Percentiles rank a stretch among this genome's conserved stretches.
These are phyloP conservation scores for Thecophora atra DNA, from an alignment of 2,888 invertebrate species.

Conservation along the genomic window DNA sequence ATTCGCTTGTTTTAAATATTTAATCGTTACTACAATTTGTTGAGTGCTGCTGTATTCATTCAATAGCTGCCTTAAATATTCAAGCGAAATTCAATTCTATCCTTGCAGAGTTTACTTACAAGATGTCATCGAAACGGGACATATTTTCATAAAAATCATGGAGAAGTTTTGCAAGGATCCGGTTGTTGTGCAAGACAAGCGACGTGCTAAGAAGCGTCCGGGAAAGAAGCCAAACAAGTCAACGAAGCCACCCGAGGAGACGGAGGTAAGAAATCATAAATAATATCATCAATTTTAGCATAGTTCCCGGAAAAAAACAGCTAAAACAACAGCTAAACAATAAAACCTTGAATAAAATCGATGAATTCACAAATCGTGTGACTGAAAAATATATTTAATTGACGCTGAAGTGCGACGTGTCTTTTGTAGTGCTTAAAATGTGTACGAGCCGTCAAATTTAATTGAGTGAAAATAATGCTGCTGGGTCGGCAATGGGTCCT, in stretches of 20 bases:
- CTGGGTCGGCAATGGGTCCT: constrained; percentile 15
- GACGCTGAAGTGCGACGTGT: constrained; percentile 50
- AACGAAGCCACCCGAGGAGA: constrained; percentile 63
- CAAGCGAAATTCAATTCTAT: constrained; percentile 3
- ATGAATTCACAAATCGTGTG: no score
- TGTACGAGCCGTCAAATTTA: constrained; percentile 63
- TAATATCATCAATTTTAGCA: not conserved
- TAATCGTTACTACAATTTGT: no score
- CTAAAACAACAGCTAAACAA: no score
- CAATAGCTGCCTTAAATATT: no score
- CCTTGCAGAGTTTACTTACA: constrained; percentile 77
- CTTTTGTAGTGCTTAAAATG: constrained; percentile 43
- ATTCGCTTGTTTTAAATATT: no score
- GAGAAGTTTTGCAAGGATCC: constrained; percentile 75
- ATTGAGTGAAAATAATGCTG: constrained; percentile 63
- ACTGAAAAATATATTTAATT: constrained; percentile 53
- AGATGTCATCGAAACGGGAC: constrained; percentile 89
- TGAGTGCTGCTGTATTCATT: no score
- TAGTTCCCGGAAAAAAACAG: no score
- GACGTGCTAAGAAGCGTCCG: constrained; percentile 51
- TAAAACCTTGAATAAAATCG: no score
- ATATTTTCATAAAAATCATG: constrained; percentile 90
- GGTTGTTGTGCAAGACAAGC: constrained; percentile 78
- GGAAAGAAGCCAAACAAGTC: constrained; percentile 55
- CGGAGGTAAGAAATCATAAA: constrained; percentile 54